Percentiles rank a stretch among this genome's conserved stretches.
phyloP scores from a whole-genome alignment of 2,113 vertebrate genomes.

The Pseudopodoces humilis region DNA sequence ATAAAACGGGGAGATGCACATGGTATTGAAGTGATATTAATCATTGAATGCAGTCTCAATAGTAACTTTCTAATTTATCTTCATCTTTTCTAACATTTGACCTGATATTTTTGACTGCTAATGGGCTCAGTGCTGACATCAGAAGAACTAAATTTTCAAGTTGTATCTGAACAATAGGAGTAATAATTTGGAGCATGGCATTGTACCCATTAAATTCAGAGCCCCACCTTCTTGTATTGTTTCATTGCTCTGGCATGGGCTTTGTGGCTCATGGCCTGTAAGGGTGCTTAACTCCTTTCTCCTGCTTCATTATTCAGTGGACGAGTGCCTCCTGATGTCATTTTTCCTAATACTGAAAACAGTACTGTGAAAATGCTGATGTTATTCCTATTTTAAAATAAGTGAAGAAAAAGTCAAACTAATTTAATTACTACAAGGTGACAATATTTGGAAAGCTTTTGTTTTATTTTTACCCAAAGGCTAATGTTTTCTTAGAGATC shows the following conservation, averaged over 20 bases:
- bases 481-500: background rate
- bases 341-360: background rate
- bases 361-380: background rate
- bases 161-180: background rate
- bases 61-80: background rate
- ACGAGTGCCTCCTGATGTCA: background rate
- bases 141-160: background rate
- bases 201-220: background rate
- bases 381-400: background rate
- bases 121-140: background rate
- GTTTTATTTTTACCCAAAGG: background rate
- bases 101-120: background rate
- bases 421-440: background rate
- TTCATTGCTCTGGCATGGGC: background rate
- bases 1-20: background rate
- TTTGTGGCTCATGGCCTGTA: background rate
- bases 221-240: background rate
- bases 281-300: background rate
- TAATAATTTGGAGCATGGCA: background rate
- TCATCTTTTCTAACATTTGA: background rate
- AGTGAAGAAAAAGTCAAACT: background rate
- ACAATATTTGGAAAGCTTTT: background rate
- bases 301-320: background rate
- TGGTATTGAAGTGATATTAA: background rate
- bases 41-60: background rate